phyloP scores from a whole-genome alignment of 2,113 vertebrate genomes.

The Arenaria interpres region DNA sequence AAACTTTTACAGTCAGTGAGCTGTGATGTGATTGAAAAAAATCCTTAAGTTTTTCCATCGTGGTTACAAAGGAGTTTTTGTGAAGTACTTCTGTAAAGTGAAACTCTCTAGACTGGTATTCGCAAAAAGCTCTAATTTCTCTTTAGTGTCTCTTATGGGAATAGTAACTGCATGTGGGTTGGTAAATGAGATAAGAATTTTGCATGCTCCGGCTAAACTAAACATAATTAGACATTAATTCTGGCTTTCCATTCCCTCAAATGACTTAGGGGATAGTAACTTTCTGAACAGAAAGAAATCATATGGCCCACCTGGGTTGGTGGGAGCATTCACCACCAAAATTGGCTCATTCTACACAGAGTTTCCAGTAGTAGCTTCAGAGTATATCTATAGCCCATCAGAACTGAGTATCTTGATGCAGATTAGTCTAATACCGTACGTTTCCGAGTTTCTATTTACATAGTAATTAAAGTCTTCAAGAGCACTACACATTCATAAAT shows the following conservation, averaged over 20 bases:
- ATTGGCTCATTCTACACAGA: neutral
- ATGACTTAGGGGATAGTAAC: constrained; percentile 50
- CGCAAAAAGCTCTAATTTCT: constrained; percentile 64
- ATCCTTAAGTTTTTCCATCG: constrained; percentile 27
- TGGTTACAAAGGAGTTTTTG: constrained; percentile 60
- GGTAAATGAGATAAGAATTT: constrained; percentile 70
- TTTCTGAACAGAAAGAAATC: constrained; percentile 38
- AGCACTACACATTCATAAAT: neutral
- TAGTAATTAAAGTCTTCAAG: neutral
- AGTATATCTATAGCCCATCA: neutral
- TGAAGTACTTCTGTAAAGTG: constrained; percentile 63
- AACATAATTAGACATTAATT: constrained; percentile 60
- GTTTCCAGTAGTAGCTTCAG: neutral
- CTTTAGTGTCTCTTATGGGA: constrained; percentile 68
- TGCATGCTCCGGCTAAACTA: constrained; percentile 50
- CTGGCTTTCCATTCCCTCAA: constrained; percentile 58
- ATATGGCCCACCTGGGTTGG: constrained; percentile 32
- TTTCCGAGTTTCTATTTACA: neutral
- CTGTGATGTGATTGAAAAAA: constrained; percentile 14
- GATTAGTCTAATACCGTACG: neutral
- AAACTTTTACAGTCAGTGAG: constrained; percentile 47
- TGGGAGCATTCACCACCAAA: constrained; percentile 19
- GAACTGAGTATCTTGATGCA: neutral
- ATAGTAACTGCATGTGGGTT: constrained; percentile 49
- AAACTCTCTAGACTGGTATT: constrained; percentile 60